Evolutionary conservation across 2,113 vertebrate species (phyloP).

Genomic region (Hylia prasina): DNA sequence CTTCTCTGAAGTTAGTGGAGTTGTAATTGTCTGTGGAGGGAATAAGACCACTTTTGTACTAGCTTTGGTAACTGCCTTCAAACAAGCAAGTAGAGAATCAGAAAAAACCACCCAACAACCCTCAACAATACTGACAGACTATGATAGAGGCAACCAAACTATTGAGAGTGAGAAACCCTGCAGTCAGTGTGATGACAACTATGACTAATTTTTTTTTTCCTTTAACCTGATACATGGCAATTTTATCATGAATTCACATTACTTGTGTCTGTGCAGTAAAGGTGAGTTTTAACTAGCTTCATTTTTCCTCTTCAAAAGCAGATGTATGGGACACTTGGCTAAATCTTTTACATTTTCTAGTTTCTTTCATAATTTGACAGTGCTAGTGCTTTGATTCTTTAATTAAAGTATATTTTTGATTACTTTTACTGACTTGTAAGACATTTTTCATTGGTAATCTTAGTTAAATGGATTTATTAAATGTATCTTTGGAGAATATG

Average conservation of each 20-base stretch:
- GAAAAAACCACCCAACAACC: accelerated
- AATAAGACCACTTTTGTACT: neutral
- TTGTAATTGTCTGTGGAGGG: neutral
- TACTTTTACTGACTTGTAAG: neutral
- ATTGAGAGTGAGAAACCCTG: neutral
- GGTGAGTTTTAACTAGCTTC: neutral
- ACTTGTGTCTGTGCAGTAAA: neutral
- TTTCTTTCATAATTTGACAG: neutral
- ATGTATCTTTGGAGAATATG: neutral
- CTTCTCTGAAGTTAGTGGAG: neutral
- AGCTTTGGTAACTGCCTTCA: neutral
- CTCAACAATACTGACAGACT: neutral
- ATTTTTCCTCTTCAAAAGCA: neutral
- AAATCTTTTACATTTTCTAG: neutral
- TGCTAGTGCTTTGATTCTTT: neutral
- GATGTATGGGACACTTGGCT: neutral
- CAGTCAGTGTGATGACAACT: neutral
- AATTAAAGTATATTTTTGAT: neutral
- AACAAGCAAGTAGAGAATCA: neutral
- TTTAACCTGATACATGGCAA: neutral
- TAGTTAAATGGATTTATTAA: neutral
- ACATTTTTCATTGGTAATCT: neutral
- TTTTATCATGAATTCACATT: neutral
- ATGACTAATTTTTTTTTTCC: neutral
- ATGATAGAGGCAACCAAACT: neutral